Conservation (phyloP, 2,113 vertebrate species). For the Neolamprologus caudopunctatus region DNA sequence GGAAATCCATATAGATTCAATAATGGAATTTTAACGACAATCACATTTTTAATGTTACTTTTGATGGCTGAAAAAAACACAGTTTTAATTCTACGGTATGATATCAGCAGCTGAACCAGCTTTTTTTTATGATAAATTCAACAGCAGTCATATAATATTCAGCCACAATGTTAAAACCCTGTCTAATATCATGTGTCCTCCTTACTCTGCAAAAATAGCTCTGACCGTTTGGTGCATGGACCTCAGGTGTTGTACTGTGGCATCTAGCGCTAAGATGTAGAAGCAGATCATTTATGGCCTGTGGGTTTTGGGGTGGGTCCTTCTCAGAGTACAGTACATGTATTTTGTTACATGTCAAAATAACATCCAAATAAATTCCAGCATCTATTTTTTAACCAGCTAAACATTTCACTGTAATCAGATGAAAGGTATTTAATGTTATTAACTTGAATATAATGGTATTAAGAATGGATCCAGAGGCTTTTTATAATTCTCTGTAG, state of each 20-base stretch:
- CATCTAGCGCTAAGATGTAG: background rate
- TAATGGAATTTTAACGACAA: background rate
- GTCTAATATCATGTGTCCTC: background rate
- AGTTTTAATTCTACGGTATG: background rate
- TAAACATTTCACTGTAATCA: background rate
- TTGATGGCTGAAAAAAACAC: background rate
- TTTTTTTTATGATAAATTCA: background rate
- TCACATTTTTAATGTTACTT: background rate
- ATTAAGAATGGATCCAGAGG: background rate
- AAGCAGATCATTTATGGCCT: background rate
- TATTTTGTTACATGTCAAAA: background rate
- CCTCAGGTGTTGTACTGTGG: background rate
- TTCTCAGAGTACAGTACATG: background rate
- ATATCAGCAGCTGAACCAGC: background rate
- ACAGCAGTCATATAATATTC: background rate
- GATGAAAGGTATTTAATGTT: background rate
- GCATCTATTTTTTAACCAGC: background rate
- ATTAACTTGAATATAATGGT: background rate
- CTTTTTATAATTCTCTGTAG: background rate
- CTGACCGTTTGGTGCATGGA: background rate
- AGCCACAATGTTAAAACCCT: background rate
- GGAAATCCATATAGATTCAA: background rate
- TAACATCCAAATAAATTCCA: background rate
- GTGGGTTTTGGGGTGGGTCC: background rate
- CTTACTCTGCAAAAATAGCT: background rate